Evolutionary conservation across 2,797 vertebrate species (phyloP).

Genomic region (Artibeus jamaicensis): DNA sequence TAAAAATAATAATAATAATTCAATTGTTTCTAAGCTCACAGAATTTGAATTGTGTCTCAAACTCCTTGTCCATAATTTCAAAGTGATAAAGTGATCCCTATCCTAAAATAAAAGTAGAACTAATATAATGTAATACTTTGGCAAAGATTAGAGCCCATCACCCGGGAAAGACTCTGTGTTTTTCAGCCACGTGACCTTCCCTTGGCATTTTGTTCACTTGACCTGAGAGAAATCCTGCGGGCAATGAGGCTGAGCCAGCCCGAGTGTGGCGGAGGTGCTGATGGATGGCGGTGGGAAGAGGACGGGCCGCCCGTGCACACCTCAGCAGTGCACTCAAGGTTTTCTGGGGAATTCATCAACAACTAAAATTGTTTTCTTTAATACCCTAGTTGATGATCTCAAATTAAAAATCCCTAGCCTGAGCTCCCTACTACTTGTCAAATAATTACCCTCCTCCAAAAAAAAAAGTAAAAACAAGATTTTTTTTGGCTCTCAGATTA

Average conservation of each 20-base stretch:
- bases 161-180: background rate
- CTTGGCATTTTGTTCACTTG: background rate
- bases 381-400: background rate
- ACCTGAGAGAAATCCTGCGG: background rate
- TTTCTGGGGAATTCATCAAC: background rate
- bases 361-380: background rate
- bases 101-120: background rate
- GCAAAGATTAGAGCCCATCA: background rate
- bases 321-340: background rate
- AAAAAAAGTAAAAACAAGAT: slow-evolving; percentile 2
- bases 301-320: fast-evolving
- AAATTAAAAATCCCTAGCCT: background rate
- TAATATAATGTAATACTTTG: slow-evolving; percentile 12
- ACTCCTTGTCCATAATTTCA: background rate
- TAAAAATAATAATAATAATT: too few species aligned
- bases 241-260: background rate
- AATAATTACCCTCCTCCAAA: background rate
- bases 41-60: background rate
- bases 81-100: background rate
- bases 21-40: background rate
- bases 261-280: background rate
- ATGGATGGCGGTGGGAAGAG: fast-evolving
- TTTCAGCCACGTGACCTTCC: background rate
- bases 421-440: background rate
- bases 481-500: background rate